Evolutionary conservation across 2,113 vertebrate genomes (phyloP).

Genomic region (Vulpes lagopus): DNA sequence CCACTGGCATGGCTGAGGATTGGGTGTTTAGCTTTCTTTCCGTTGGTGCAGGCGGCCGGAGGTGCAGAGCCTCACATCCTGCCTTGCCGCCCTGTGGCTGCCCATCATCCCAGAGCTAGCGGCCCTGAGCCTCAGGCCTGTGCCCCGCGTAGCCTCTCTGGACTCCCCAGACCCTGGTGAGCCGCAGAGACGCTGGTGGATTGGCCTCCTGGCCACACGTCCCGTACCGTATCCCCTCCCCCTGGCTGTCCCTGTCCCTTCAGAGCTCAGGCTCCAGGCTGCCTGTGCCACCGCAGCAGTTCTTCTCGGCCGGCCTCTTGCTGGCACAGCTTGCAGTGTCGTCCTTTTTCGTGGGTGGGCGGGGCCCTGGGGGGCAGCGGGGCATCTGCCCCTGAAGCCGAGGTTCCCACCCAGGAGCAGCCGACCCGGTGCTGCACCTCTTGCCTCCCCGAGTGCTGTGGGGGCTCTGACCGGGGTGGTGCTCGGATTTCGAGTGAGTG

Average conservation of each 20-base stretch:
- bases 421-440: neutral
- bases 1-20: neutral
- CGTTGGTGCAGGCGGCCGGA: neutral
- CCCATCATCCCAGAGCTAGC: neutral
- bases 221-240: neutral
- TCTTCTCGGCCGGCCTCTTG: neutral
- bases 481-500: neutral
- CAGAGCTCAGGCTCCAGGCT: neutral
- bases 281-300: neutral
- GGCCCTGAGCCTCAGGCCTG: neutral
- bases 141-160: neutral
- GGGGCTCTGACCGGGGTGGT: neutral
- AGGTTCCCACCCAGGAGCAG: neutral
- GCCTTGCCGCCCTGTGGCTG: too few species aligned
- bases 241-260: neutral
- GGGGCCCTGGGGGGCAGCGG: neutral
- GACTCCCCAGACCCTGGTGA: neutral
- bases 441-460: neutral
- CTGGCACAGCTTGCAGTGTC: fast-evolving
- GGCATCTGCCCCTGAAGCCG: neutral
- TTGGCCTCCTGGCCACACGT: neutral
- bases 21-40: neutral
- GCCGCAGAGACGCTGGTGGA: neutral
- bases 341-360: too few species aligned
- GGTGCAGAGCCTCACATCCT: too few species aligned